Evolutionary conservation across 2,888 invertebrate species (phyloP), one percentile per base, ranked within the genome.

Genomic region (Crossocerus cetratus): DNA sequence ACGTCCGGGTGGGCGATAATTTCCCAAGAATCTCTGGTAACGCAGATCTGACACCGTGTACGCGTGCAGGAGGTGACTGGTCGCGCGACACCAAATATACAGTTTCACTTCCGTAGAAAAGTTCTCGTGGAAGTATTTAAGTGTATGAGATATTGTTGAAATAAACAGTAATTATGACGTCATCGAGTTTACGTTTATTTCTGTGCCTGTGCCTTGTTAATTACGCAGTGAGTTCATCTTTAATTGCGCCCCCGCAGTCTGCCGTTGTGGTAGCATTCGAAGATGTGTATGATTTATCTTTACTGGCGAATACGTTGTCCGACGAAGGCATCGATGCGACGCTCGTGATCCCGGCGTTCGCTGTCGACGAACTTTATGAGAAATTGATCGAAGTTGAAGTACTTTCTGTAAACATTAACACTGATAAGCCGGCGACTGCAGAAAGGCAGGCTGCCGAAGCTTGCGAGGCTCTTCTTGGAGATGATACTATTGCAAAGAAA

Each of bases 251-350:
- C 4, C 87, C 89, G 49, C 82, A 86, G 70, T 86, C 86, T 54
- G 89, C 88, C 20, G 65, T 90, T 22, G 72, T 90, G 16, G 73
- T 90, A 14, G 87, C 86, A 2, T 90, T 90, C 63, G 90, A 90
- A 21, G 84, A 85, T 54, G 55, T 77, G 8, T 88, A 90, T 65
- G 90, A 90, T 62, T 66, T 89, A 21, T 90, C 90, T 0, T 77
- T 89, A 59, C 68, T 90, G 13, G 89, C 90, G 4, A 87, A 89
- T 58, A 89, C 90, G 5, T 73, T 90, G 2, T 89, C 89, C 3
- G 89, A 88, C 76, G 80, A 88, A 59, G 86, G 85, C 2, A 86
- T 90, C 57, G 86, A 89, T 21, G 60, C 86, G 0, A 85, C 86
- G 1, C 72, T 90, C n/a, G 83, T 90, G 14, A 70, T 90, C 65